These are phyloP conservation scores for Carassius gibelio DNA, from an alignment of 2,113 vertebrate species.

Conservation along the genomic window DNA sequence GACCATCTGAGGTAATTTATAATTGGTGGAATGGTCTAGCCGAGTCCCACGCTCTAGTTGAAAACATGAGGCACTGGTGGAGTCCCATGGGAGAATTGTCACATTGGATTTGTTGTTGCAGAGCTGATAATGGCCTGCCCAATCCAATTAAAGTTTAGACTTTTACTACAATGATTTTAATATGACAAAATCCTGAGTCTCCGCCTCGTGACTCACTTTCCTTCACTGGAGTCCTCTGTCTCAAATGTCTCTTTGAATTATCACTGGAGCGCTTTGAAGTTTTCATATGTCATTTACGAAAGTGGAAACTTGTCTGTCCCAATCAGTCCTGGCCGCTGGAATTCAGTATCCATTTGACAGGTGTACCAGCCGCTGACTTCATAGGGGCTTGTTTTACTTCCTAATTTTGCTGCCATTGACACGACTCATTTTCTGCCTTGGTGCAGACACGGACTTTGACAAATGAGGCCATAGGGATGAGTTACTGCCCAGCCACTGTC, in stretches of 20 bases:
- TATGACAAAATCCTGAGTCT: conserved; percentile 6
- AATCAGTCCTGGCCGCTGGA: background rate
- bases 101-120: conserved; percentile 7
- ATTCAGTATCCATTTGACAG: conserved; percentile 34
- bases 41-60: background rate
- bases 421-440: conserved; percentile 39
- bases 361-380: conserved; percentile 17
- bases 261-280: conserved; percentile 5
- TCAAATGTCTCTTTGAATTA: conserved; percentile 41
- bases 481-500: background rate
- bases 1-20: conserved; percentile 13
- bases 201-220: background rate
- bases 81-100: conserved; percentile 22
- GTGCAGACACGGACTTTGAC: conserved; percentile 28
- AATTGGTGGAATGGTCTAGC: conserved; percentile 32
- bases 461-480: conserved; percentile 33
- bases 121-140: conserved; percentile 38
- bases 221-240: background rate
- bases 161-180: conserved; percentile 26
- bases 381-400: conserved; percentile 42
- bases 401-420: conserved; percentile 17
- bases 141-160: conserved; percentile 28
- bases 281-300: conserved; percentile 37
- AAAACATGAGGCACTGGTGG: conserved; percentile 8
- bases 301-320: conserved; percentile 21